A percentile compares a stretch with the other conserved stretches of the same genome.
Conservation (phyloP, 1,140 invertebrate genomes). For the Euborellia annulipes region DNA sequence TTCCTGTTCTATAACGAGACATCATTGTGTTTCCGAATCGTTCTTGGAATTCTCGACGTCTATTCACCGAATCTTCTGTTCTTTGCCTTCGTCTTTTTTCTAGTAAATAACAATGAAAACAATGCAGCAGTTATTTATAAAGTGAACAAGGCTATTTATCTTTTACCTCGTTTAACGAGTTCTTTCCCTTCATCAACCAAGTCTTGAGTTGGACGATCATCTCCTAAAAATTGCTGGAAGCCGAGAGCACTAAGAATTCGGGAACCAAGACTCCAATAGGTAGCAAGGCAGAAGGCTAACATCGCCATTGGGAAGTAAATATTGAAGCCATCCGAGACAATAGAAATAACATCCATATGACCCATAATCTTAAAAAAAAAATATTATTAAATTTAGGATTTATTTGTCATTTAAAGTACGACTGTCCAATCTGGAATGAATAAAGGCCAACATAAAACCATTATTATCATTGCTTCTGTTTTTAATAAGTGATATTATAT, state of each 20-base stretch:
- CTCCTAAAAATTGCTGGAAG: slow-evolving; percentile 89
- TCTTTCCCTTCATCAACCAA: slow-evolving; percentile 85
- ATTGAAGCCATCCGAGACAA: slow-evolving; percentile 96
- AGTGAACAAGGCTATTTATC: not conserved
- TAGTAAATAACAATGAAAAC: too few relatives aligned
- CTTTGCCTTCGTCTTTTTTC: slow-evolving; percentile 69
- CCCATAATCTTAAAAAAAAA: slow-evolving; percentile 80
- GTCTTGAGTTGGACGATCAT: slow-evolving; percentile 85
- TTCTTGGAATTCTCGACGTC: slow-evolving; percentile 53
- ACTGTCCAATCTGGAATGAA: too few relatives aligned
- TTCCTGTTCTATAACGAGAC: slow-evolving; percentile 32
- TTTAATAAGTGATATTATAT: too few relatives aligned
- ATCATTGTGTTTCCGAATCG: slow-evolving; percentile 35
- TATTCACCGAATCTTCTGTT: slow-evolving; percentile 54
- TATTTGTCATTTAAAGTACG: not conserved
- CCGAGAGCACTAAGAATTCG: slow-evolving; percentile 75
- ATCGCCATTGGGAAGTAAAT: slow-evolving; percentile 98
- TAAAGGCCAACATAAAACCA: too few relatives aligned
- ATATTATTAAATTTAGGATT: not conserved
- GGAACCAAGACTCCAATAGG: slow-evolving; percentile 89
- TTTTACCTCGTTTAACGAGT: slow-evolving; percentile 63
- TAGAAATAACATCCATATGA: slow-evolving; percentile 95
- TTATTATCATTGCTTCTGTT: too few relatives aligned
- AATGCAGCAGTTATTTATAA: too few relatives aligned
- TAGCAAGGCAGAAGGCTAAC: slow-evolving; percentile 81